Percentiles rank a stretch among this genome's conserved stretches.
Evolutionary conservation across 2,113 vertebrate genomes (phyloP).

Genomic region (Mustelus asterias): DNA sequence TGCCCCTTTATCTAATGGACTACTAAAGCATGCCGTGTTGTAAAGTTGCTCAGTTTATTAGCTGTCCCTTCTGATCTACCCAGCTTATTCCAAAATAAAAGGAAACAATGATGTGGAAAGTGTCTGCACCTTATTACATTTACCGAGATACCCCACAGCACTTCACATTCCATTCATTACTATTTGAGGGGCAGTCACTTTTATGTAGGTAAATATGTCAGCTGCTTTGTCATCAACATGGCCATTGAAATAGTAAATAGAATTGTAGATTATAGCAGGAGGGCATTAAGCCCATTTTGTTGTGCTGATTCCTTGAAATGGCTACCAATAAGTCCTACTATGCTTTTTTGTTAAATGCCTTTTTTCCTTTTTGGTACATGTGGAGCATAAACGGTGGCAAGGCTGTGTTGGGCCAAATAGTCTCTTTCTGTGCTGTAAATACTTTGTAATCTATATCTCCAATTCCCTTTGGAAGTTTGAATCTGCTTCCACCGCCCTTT

Average conservation of each 20-base stretch:
- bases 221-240: background rate
- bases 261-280: background rate
- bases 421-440: too few relatives aligned
- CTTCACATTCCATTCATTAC: background rate
- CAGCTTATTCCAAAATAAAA: background rate
- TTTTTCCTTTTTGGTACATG: background rate
- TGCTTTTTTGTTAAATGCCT: background rate
- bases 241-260: background rate
- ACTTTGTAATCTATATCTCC: too few relatives aligned
- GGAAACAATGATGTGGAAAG: background rate
- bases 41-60: background rate
- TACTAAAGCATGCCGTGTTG: background rate
- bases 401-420: background rate
- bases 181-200: background rate
- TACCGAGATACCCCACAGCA: too few relatives aligned
- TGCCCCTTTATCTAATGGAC: slow-evolving; percentile 22
- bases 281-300: background rate
- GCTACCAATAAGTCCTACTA: background rate
- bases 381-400: background rate
- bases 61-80: background rate
- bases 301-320: background rate
- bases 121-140: background rate
- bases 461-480: too few relatives aligned
- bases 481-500: too few relatives aligned
- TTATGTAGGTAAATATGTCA: background rate